A percentile compares a stretch with the other conserved stretches of the same genome.
Evolutionary conservation across 2,888 invertebrate species (phyloP).

Genomic region (Caenorhabditis japonica): DNA sequence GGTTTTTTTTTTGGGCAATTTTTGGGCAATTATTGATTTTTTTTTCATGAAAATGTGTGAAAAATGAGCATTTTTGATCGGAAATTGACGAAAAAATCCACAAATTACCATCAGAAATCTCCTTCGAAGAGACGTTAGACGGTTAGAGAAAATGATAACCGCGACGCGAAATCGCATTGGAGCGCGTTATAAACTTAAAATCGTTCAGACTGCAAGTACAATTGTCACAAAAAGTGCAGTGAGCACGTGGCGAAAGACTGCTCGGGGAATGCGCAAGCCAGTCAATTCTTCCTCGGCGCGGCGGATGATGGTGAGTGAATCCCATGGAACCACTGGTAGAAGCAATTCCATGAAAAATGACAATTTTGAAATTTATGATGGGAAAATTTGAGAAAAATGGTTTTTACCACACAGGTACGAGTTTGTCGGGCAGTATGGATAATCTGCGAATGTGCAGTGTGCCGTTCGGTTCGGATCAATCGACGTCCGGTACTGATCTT

Average conservation of each 20-base stretch:
- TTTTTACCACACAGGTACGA: conserved; percentile 44
- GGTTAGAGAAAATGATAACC: too few species aligned
- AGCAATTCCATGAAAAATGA: too few species aligned
- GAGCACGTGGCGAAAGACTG: conserved; percentile 76
- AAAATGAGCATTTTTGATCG: not conserved
- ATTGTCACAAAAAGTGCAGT: conserved; percentile 91
- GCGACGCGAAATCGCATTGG: too few species aligned
- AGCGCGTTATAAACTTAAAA: too few species aligned
- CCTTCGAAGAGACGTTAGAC: too few species aligned
- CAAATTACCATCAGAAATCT: too few species aligned
- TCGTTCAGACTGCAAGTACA: conserved; percentile 90
- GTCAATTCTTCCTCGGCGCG: conserved; percentile 62
- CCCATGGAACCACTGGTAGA: conserved; percentile 1
- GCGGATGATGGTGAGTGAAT: conserved; percentile 67
- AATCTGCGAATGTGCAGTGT: conserved; percentile 73
- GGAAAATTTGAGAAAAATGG: too few species aligned
- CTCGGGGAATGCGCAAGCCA: conserved; percentile 68
- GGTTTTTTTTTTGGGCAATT: conserved; percentile 78
- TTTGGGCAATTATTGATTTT: not conserved
- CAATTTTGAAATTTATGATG: too few species aligned
- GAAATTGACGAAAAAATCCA: not conserved
- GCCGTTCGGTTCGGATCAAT: conserved; percentile 67
- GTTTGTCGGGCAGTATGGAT: conserved; percentile 70
- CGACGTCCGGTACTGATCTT: conserved; percentile 25
- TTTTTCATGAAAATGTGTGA: not conserved